A percentile compares a stretch with the other conserved stretches of the same genome.
These are phyloP conservation scores for Calidris pugnax DNA, from an alignment of 2,113 vertebrate species.

Conservation along the genomic window DNA sequence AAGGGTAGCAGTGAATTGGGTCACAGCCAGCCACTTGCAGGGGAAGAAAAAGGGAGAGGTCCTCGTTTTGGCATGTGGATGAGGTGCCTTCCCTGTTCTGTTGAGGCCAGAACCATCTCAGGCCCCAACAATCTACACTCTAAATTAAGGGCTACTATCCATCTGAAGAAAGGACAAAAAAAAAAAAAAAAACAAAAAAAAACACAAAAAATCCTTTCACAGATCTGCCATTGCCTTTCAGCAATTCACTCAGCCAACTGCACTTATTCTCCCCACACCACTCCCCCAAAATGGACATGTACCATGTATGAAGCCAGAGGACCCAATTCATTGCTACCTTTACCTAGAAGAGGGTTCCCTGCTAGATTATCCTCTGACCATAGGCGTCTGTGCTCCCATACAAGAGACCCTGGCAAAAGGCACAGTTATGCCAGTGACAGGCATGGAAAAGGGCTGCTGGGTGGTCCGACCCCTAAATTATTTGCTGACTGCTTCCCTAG, in stretches of 20 bases:
- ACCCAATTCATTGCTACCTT: not conserved
- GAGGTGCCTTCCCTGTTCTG: not conserved
- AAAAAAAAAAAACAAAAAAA: not conserved
- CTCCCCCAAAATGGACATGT: accelerated
- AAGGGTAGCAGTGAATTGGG: not conserved
- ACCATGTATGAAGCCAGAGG: not conserved
- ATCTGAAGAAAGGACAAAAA: not conserved
- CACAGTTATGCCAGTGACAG: not conserved
- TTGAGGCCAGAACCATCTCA: not conserved
- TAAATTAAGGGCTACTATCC: not conserved
- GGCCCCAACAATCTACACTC: not conserved
- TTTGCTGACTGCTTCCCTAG: conserved; percentile 1
- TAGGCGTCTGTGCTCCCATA: accelerated
- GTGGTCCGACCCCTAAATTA: conserved; percentile 39
- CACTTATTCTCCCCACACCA: not conserved
- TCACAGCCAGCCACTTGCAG: not conserved
- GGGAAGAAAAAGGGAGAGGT: not conserved
- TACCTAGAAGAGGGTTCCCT: not conserved
- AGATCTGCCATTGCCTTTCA: not conserved
- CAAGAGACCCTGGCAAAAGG: not conserved
- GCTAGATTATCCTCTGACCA: not conserved
- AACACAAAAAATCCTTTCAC: not conserved
- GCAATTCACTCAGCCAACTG: not conserved
- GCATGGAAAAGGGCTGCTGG: not conserved
- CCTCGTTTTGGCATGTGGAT: not conserved